Conservation (phyloP, 2,113 vertebrate genomes). For the Empidonax traillii region DNA sequence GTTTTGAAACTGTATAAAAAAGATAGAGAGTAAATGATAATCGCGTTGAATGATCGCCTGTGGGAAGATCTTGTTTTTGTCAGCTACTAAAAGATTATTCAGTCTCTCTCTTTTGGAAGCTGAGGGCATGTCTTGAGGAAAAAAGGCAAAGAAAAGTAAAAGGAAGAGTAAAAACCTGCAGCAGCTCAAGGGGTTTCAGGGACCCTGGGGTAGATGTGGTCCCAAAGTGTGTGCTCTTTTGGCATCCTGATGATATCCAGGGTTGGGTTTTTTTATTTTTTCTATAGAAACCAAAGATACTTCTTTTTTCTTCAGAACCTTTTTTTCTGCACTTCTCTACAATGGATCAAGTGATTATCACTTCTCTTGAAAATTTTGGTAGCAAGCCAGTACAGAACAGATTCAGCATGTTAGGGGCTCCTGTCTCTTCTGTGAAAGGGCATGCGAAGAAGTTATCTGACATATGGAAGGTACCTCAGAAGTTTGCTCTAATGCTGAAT, state of each 20-base stretch:
- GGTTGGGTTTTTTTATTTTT: neutral
- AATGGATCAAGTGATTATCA: neutral
- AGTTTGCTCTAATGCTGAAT: neutral
- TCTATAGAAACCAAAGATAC: neutral
- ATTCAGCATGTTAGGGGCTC: neutral
- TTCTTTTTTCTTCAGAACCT: neutral
- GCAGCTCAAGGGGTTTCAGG: neutral
- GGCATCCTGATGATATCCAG: neutral
- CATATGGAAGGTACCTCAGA: neutral
- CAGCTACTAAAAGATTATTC: neutral
- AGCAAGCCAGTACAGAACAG: neutral
- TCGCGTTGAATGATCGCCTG: slow-evolving; percentile 27
- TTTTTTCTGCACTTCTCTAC: neutral
- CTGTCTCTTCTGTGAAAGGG: neutral
- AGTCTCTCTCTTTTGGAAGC: neutral
- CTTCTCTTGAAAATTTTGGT: neutral
- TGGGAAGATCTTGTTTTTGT: slow-evolving; percentile 46
- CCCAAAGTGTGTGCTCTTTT: neutral
- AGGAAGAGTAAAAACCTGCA: neutral
- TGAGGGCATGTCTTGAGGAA: neutral
- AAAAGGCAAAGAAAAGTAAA: neutral
- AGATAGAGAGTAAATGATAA: neutral
- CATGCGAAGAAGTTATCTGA: neutral
- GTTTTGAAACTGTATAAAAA: neutral
- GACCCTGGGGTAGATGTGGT: neutral